phyloP scores from a whole-genome alignment of 2,797 vertebrate genomes.

The Sebastes kiyomatsui region DNA sequence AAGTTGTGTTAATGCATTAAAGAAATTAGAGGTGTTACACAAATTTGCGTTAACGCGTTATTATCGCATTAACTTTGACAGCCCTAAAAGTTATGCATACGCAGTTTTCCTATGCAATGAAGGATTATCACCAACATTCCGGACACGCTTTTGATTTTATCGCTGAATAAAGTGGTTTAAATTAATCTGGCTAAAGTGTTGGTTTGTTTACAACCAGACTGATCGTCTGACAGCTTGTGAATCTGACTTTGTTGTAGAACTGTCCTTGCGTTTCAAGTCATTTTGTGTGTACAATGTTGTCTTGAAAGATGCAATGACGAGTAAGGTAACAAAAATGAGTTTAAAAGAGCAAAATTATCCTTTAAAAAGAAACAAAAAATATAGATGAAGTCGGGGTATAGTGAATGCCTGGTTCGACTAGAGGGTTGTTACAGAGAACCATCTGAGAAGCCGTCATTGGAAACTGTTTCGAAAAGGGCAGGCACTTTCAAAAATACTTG shows the following conservation, averaged over 20 bases:
- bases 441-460: no score
- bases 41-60: no score
- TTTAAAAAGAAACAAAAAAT: not conserved
- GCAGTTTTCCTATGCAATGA: not conserved
- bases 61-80: no score
- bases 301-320: not conserved
- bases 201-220: not conserved
- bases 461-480: no score
- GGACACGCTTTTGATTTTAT: not conserved
- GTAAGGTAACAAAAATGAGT: not conserved
- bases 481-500: no score
- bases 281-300: not conserved
- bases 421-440: no score
- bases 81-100: not conserved
- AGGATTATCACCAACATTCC: not conserved
- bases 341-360: not conserved
- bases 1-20: no score
- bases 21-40: no score
- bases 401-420: not conserved
- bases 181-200: not conserved
- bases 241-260: not conserved
- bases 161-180: not conserved
- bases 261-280: not conserved
- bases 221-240: not conserved
- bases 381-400: not conserved